These are phyloP conservation scores for Andrena haemorrhoa DNA, from an alignment of 2,888 invertebrate genomes.

Conservation along the genomic window DNA sequence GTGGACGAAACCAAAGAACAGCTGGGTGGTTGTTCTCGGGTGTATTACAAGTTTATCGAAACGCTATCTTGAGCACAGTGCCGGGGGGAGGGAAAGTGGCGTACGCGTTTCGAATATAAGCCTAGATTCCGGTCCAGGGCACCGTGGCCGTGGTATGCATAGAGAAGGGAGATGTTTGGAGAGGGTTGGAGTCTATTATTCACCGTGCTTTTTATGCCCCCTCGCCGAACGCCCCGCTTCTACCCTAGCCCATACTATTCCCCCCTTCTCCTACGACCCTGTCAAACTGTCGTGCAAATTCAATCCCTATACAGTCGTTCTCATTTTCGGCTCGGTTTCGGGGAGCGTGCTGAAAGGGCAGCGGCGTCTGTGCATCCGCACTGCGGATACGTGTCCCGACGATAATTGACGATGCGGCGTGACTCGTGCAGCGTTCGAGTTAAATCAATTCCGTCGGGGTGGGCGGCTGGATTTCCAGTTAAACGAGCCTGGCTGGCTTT, in stretches of 20 bases:
- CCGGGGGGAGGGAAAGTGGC: conserved; percentile 30
- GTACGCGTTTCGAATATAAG: conserved; percentile 70
- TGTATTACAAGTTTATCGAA: conserved; percentile 75
- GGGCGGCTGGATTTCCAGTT: conserved; percentile 50
- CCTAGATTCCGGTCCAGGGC: conserved; percentile 74
- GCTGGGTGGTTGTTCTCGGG: conserved; percentile 57
- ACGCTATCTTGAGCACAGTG: conserved; percentile 52
- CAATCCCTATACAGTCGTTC: conserved; percentile 82
- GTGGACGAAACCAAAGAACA: neutral
- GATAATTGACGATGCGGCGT: conserved; percentile 66
- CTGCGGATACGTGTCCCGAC: conserved; percentile 57
- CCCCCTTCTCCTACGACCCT: conserved; percentile 65
- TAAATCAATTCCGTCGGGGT: conserved; percentile 60
- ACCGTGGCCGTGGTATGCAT: conserved; percentile 76
- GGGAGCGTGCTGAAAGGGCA: conserved; percentile 31
- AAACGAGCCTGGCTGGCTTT: conserved; percentile 28
- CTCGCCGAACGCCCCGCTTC: conserved; percentile 50
- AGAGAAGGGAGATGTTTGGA: conserved; percentile 82
- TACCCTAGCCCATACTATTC: conserved; percentile 59
- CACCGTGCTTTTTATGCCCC: conserved; percentile 82
- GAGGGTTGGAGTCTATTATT: conserved; percentile 84
- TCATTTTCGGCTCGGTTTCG: conserved; percentile 72
- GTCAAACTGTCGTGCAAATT: conserved; percentile 83
- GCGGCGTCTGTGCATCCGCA: conserved; percentile 50
- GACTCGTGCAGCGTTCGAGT: conserved; percentile 59